Conservation (phyloP, 2,888 invertebrate genomes). For the Heterodera filipjevi region DNA sequence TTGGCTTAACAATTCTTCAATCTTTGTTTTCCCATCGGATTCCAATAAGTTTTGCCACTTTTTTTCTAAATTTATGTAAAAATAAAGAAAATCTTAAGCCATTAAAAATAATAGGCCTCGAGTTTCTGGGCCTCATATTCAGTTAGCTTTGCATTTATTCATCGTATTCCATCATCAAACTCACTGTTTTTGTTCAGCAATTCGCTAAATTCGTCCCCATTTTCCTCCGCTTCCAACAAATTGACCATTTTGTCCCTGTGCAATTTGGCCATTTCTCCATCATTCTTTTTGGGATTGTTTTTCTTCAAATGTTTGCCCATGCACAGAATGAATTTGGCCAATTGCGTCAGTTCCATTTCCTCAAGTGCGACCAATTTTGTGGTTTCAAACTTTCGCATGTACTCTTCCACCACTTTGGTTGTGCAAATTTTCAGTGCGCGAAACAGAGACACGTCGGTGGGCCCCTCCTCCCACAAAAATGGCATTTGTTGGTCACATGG, state of each 20-base stretch:
- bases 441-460: neutral
- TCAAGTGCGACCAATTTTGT: neutral
- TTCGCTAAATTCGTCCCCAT: neutral
- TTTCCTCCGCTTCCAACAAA: neutral
- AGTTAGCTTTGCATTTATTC: too few species aligned
- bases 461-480: constrained; percentile 2
- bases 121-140: too few species aligned
- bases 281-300: neutral
- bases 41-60: neutral
- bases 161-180: too few species aligned
- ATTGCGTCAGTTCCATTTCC: neutral
- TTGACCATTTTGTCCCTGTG: neutral
- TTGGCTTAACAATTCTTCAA: neutral
- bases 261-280: neutral
- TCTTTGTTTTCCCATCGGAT: neutral
- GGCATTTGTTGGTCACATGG: too few species aligned
- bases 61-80: neutral
- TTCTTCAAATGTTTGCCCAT: neutral
- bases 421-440: neutral
- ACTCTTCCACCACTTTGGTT: neutral
- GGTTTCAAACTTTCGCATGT: neutral
- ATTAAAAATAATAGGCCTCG: neutral
- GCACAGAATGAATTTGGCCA: neutral
- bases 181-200: neutral
- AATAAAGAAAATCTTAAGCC: too few species aligned